phyloP scores from a whole-genome alignment of 2,888 invertebrate species.

The Acronicta alni region DNA sequence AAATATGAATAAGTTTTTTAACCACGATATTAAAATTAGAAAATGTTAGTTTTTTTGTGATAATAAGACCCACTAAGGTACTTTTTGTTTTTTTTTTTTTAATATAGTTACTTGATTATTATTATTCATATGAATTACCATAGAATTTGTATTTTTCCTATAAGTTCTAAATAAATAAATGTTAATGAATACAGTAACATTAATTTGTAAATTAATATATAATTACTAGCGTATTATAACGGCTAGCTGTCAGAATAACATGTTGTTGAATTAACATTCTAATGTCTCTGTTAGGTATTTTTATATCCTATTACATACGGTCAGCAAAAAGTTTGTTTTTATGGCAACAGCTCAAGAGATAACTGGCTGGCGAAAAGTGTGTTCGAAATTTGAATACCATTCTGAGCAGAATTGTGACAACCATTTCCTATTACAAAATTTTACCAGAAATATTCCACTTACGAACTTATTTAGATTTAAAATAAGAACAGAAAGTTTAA shows the following conservation, averaged over 20 bases:
- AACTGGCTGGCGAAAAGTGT: neutral
- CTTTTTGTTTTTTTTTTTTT: too few species aligned
- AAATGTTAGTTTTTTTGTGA: too few species aligned
- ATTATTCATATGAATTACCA: too few species aligned
- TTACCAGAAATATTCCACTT: neutral
- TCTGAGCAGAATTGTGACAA: neutral
- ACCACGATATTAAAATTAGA: too few species aligned
- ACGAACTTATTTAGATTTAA: constrained; percentile 29
- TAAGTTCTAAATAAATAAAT: neutral
- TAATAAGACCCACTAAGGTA: too few species aligned
- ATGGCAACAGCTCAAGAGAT: neutral
- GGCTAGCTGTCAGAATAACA: constrained; percentile 48
- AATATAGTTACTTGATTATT: too few species aligned
- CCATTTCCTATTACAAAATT: neutral
- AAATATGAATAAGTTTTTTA: too few species aligned
- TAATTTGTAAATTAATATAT: constrained; percentile 42
- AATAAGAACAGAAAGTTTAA: constrained; percentile 27
- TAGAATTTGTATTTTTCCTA: neutral
- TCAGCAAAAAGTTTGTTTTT: constrained; percentile 12
- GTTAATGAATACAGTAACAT: constrained; percentile 22
- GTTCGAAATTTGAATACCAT: neutral
- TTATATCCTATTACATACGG: constrained; percentile 50
- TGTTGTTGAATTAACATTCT: constrained; percentile 42
- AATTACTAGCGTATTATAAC: constrained; percentile 40
- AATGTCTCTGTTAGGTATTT: constrained; percentile 46